Base-by-base conservation (phyloP, 2,113 vertebrate genomes). In the Meles meles region DNA sequence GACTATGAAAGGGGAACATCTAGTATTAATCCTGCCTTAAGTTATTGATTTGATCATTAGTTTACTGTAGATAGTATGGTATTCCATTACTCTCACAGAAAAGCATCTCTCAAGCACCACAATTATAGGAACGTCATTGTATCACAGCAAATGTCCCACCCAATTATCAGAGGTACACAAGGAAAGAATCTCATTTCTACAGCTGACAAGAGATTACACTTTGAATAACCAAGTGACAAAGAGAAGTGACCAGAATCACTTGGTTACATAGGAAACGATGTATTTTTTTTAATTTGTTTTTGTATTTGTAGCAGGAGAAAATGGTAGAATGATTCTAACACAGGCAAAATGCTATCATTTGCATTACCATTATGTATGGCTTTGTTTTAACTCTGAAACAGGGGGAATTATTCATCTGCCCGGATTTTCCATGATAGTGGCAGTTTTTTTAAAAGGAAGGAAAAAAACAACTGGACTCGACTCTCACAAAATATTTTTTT, bases 401-500 rank as follows among this genome's bases (percentile, higher is more conserved):
- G 11, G 9, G 21, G 10, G 6, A 93, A 76, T 17, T 91, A 93
- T 65, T 90, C 63, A 95, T 90, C 44, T 84, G 21, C 42, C 63
- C 34, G 61, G 37, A 69, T 88, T 63, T 94, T 57, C 88, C 49
- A 88, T 27, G 27, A 97, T 39, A 95, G 74, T 69, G 2, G 21
- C 5, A 61, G 37, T 80, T 96, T 47, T 71, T 92, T 61, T 42
- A 72, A 44, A 76, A 83, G 49, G 34, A 55, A 52, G 49, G 15
- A 69, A 69, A n/a, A 42, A 69, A 39, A 81, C 55, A 90, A 63
- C 47, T 61, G 44, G 61, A 97, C 52, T 85, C 92, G 52, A 96
- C 15, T 71, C 57, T 86, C 44, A 97, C 27, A 88, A 93, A 89
- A 84, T 89, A 90, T 84, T 96, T 94, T 93, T 65, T 89, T 93